These are phyloP conservation scores for Penaeus vannamei DNA, from an alignment of 1,140 invertebrate genomes.

Conservation along the genomic window DNA sequence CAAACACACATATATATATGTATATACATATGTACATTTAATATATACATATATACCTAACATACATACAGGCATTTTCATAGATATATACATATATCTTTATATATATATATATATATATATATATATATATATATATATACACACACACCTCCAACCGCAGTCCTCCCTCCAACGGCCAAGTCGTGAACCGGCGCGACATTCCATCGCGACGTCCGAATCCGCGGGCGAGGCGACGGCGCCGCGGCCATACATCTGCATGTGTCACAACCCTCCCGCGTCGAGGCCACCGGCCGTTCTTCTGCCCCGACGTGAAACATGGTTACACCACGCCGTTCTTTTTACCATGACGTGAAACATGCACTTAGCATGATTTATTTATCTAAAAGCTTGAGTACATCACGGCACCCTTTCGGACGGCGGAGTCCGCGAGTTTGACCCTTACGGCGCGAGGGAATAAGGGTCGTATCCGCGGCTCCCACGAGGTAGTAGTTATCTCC, in stretches of 20 bases:
- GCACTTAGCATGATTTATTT: slow-evolving; percentile 49
- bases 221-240: no score
- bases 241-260: background rate
- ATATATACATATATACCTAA: background rate
- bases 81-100: slow-evolving; percentile 15
- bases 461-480: no score
- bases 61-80: background rate
- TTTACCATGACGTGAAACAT: slow-evolving; percentile 41
- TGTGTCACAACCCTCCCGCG: slow-evolving; percentile 2
- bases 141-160: background rate
- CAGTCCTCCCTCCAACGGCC: background rate
- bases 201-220: no score
- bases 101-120: slow-evolving; percentile 26
- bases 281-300: no score
- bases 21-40: background rate
- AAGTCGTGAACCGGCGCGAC: no score
- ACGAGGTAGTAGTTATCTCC: background rate
- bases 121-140: background rate
- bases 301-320: no score
- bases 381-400: background rate
- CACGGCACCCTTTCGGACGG: background rate
- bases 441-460: no score
- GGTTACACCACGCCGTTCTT: no score
- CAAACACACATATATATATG: background rate
- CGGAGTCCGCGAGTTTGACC: no score